These are phyloP conservation scores for Theodoxus fluviatilis DNA, from an alignment of 2,888 invertebrate species.

Conservation along the genomic window DNA sequence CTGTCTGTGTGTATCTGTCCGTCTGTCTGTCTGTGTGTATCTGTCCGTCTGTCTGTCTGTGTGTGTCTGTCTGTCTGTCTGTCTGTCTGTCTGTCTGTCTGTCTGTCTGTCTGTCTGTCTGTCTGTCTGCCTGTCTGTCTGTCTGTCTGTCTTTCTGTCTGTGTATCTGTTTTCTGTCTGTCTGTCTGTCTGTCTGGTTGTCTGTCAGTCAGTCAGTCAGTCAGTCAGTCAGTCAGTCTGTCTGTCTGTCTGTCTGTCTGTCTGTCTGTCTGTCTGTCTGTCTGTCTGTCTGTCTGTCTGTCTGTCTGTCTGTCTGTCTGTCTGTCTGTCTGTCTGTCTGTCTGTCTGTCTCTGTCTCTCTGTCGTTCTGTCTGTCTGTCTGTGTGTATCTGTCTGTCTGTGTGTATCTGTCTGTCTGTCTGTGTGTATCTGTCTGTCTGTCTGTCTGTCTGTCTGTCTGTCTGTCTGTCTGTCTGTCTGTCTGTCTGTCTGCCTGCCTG, in stretches of 20 bases:
- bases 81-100: not conserved
- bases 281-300: constrained; percentile 18
- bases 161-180: not conserved
- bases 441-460: too few relatives aligned
- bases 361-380: constrained; percentile 6
- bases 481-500: not conserved
- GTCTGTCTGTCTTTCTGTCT: not conserved
- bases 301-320: constrained; percentile 2
- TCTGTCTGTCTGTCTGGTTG: not conserved
- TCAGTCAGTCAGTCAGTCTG: not conserved
- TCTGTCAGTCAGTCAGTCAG: not conserved
- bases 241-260: not conserved
- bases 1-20: not conserved
- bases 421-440: not conserved
- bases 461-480: too few relatives aligned
- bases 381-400: constrained; percentile 13
- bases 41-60: not conserved
- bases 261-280: not conserved
- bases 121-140: not conserved
- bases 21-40: not conserved
- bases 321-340: constrained; percentile 6
- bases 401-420: not conserved
- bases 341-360: constrained; percentile 5
- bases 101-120: not conserved
- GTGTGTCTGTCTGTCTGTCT: not conserved